phyloP scores from a whole-genome alignment of 2,888 invertebrate species.

The Agapostemon virescens region DNA sequence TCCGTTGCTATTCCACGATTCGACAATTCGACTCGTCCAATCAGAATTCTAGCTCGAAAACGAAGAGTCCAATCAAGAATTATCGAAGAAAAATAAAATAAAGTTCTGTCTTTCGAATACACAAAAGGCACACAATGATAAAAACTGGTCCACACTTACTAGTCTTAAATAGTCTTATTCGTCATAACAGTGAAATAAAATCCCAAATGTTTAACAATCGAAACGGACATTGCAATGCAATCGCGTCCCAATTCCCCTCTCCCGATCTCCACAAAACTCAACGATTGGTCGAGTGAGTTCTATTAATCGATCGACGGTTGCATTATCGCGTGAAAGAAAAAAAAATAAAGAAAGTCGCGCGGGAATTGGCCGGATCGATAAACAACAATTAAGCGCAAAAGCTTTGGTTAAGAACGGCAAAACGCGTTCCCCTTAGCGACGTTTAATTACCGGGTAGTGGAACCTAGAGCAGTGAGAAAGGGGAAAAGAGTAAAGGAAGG shows the following conservation, averaged over 20 bases:
- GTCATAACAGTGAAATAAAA: background rate
- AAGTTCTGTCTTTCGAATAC: no score
- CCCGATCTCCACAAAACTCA: background rate
- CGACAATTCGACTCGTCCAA: no score
- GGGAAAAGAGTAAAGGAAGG: background rate
- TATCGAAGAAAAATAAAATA: no score
- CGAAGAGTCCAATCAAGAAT: no score
- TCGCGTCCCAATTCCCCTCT: background rate
- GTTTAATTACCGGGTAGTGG: conserved; percentile 70
- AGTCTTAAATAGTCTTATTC: no score
- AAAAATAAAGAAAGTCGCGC: background rate
- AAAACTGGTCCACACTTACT: no score
- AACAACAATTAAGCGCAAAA: conserved; percentile 72
- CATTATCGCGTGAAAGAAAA: background rate
- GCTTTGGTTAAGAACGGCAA: conserved; percentile 61
- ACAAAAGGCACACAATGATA: no score
- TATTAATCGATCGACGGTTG: background rate
- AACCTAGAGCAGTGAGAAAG: conserved; percentile 31
- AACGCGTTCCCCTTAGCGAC: conserved; percentile 71
- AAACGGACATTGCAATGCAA: background rate
- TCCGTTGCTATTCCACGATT: no score
- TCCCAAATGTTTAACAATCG: background rate
- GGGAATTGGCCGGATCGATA: conserved; percentile 63
- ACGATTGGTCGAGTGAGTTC: background rate
- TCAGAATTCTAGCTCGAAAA: no score